These are phyloP conservation scores for Campoplex nolae DNA, from an alignment of 2,888 invertebrate species.

Conservation along the genomic window DNA sequence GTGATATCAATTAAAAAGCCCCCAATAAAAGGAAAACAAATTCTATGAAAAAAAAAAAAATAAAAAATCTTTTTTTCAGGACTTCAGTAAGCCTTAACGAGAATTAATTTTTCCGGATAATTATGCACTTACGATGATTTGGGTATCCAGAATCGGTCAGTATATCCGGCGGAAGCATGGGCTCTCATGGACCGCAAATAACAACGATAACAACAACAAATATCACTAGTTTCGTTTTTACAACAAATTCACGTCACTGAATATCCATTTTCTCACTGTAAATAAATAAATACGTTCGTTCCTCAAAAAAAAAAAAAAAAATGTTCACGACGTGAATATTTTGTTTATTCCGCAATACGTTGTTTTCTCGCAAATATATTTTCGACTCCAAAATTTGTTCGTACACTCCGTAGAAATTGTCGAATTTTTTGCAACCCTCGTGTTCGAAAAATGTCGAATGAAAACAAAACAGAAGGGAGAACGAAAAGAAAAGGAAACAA, in stretches of 20 bases:
- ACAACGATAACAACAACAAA: not conserved
- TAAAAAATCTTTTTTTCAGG: not conserved
- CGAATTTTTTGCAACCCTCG: not conserved
- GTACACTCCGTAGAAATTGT: not conserved
- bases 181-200: constrained; percentile 45
- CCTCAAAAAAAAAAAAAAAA: not conserved
- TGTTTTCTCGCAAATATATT: not conserved
- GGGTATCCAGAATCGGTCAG: constrained; percentile 68
- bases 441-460: not conserved
- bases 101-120: constrained; percentile 10
- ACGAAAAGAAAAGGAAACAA: not conserved
- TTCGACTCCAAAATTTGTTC: not conserved
- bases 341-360: not conserved
- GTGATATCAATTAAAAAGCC: not conserved
- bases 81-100: not conserved
- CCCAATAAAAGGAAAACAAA: not conserved
- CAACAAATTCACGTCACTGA: constrained; percentile 20
- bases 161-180: constrained; percentile 68
- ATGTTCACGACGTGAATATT: not conserved
- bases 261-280: not conserved
- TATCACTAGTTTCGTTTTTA: not conserved
- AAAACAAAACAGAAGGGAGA: not conserved
- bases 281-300: not conserved
- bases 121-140: constrained; percentile 66
- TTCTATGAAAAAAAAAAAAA: no score